A percentile compares a stretch with the other conserved stretches of the same genome.
These are phyloP conservation scores for Microcebus jonahi DNA, from an alignment of 2,113 vertebrate genomes.

Conservation along the genomic window DNA sequence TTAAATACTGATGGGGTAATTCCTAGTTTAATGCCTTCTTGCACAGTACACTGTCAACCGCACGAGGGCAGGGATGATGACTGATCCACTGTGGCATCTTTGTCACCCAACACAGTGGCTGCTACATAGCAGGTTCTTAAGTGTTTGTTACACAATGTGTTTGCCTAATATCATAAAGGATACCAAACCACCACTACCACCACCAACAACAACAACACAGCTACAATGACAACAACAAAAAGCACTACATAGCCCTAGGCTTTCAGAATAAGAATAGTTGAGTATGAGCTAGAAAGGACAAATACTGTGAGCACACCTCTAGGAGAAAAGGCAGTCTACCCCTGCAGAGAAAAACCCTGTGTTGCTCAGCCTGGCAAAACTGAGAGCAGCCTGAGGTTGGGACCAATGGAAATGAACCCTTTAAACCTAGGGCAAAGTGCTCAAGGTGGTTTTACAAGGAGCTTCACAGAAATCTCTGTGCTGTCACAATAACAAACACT, in stretches of 20 bases:
- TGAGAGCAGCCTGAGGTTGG: background rate
- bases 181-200: background rate
- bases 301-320: background rate
- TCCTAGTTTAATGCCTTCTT: background rate
- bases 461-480: constrained; percentile 10
- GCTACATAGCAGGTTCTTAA: background rate
- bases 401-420: background rate
- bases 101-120: background rate
- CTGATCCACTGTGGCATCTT: background rate
- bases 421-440: too few species aligned
- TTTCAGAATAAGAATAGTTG: background rate
- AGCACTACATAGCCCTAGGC: background rate
- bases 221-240: background rate
- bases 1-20: background rate
- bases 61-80: background rate
- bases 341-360: background rate
- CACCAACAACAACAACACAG: background rate
- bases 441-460: background rate
- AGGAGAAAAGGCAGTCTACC: background rate
- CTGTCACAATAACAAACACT: constrained; percentile 26
- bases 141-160: background rate
- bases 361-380: background rate
- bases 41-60: background rate
- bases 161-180: background rate
- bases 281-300: background rate